Base-by-base conservation (phyloP, 35 echinoderm and acorn worm species). In the Hemicentrotus pulcherrimus region DNA sequence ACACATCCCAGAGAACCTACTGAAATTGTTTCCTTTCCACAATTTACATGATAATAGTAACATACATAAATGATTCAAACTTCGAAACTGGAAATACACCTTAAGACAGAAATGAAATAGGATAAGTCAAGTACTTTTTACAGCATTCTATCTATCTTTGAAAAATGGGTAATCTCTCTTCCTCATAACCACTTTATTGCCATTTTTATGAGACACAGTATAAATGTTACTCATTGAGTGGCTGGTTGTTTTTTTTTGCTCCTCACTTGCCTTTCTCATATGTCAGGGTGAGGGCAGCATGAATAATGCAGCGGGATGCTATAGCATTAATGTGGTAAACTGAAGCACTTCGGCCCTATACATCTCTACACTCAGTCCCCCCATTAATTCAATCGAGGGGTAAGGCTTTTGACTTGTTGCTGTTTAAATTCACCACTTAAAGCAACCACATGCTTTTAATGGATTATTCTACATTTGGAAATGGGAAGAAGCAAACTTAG, bases 211-310 rank as follows among this genome's bases (percentile, higher is more conserved):
- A 78, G 65, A 78, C 19, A 28, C 24, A 8, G 65, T 59, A 59
- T 59, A 59, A 2, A 59, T 4, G 65, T 41, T 41, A 41, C 65
- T 78, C 11, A 59, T 22, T 0, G 65, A 78, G 19, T 10, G 70
- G 31, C n/a, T 65, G 31, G 18, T 78, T 70, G 55, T 33, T 78
- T 78, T 30, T 94, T 85, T 85, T 9, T 32, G 85, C 24, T 86
- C 28, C 31, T 52, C 14, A 94, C 32, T 32, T 32, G 55, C 55
- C 94, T 86, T 94, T 71, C 31, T 41, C 41, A 86, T 13, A 94
- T 65, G 58, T 47, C 50, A 94, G 55, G 94, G 46, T n/a, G 91
- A 93, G 46, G 88, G 46, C 16, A 47, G 46, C 14, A 91, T 41
- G 88, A 41, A 41, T 47, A 91, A 91, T 41, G 31, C 46, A 46